These are phyloP conservation scores for Trypoxylus dichotomus DNA, from an alignment of 1,140 invertebrate species.

Conservation along the genomic window DNA sequence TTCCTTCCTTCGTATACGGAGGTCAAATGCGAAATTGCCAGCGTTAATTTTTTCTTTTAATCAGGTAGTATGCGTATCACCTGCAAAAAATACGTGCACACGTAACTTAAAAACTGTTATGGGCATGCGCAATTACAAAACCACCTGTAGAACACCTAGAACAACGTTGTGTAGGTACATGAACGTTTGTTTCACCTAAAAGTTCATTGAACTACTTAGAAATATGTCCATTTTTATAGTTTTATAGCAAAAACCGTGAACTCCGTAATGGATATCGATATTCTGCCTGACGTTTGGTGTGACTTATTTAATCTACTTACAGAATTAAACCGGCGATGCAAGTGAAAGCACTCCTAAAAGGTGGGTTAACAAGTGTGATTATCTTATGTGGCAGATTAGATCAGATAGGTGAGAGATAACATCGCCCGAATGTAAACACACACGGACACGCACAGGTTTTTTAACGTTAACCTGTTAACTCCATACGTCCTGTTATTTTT, in stretches of 20 bases:
- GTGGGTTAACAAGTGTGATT: conserved; percentile 33
- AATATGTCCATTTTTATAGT: conserved; percentile 34
- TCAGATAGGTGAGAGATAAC: conserved; percentile 24
- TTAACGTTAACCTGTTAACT: neutral
- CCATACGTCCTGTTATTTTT: neutral
- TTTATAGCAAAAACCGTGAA: conserved; percentile 29
- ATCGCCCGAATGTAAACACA: conserved; percentile 9
- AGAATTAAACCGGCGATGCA: conserved; percentile 13
- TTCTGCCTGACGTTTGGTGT: conserved; percentile 27
- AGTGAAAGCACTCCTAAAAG: conserved; percentile 32
- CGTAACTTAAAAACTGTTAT: conserved; percentile 18
- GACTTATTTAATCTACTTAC: conserved; percentile 8
- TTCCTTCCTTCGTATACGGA: neutral
- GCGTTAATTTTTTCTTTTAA: conserved; percentile 1
- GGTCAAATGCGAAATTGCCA: conserved; percentile 1
- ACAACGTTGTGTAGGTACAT: conserved; percentile 23
- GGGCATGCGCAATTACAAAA: conserved; percentile 32
- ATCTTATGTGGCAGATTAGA: conserved; percentile 31
- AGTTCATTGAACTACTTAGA: conserved; percentile 35
- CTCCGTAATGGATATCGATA: conserved; percentile 32
- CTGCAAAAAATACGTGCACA: conserved; percentile 13
- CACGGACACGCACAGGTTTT: neutral
- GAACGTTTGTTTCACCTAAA: conserved; percentile 33
- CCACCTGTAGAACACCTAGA: conserved; percentile 36
- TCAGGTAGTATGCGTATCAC: conserved; percentile 25